Conservation (phyloP, 2,113 vertebrate genomes). For the Pseudonaja textilis region DNA sequence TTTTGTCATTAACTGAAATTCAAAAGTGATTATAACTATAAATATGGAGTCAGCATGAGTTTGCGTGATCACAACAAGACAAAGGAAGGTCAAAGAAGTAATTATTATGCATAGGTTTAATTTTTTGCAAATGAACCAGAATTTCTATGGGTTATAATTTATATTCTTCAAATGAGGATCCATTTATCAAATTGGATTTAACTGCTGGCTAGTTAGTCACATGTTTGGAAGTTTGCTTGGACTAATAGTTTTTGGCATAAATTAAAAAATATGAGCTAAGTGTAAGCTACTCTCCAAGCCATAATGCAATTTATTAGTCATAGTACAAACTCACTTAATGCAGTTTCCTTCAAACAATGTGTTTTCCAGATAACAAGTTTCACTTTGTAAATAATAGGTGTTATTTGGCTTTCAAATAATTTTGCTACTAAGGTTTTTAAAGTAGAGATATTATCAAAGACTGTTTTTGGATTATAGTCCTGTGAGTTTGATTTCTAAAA, state of each 20-base stretch:
- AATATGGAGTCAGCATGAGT: neutral
- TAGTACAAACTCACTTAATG: neutral
- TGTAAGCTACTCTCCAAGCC: neutral
- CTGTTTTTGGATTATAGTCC: neutral
- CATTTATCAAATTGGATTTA: neutral
- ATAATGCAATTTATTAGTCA: neutral
- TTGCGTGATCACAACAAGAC: neutral
- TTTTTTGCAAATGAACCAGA: neutral
- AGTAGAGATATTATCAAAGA: neutral
- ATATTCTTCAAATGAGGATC: neutral
- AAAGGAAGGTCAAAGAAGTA: neutral
- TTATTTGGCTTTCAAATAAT: neutral
- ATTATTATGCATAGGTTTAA: neutral
- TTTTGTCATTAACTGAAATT: neutral
- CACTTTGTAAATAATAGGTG: neutral
- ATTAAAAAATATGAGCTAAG: neutral
- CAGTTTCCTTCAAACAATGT: neutral
- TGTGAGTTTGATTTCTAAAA: neutral
- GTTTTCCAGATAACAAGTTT: neutral
- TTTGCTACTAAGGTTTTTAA: neutral
- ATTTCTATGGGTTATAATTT: neutral
- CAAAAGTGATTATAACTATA: neutral
- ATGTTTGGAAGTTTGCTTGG: neutral
- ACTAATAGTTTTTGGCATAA: neutral
- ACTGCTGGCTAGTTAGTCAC: neutral